Evolutionary conservation across 2,797 vertebrate genomes (phyloP).

Genomic region (Sternotherus odoratus): DNA sequence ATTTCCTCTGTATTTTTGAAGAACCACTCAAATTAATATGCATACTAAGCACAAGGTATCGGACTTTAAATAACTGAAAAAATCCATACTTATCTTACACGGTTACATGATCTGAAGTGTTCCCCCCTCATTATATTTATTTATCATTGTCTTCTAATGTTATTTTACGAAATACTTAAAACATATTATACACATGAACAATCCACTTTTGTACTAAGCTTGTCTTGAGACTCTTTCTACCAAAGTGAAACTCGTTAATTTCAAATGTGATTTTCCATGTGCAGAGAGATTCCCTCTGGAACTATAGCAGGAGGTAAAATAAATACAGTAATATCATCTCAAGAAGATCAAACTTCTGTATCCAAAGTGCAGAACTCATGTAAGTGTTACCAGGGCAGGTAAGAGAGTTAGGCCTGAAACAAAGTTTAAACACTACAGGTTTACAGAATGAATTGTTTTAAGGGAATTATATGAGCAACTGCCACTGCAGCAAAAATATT

Average conservation of each 20-base stretch:
- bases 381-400: not conserved
- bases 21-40: not conserved
- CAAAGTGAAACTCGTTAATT: constrained; percentile 19
- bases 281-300: not conserved
- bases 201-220: not conserved
- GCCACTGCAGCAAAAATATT: not conserved
- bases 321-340: not conserved
- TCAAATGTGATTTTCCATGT: constrained; percentile 35
- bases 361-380: not conserved
- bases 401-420: not conserved
- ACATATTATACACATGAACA: not conserved
- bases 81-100: not conserved
- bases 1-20: not conserved
- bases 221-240: not conserved
- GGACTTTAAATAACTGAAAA: not conserved
- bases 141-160: not conserved
- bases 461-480: not conserved
- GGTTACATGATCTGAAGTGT: not conserved
- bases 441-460: not conserved
- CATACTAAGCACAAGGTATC: not conserved
- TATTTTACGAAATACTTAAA: not conserved
- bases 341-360: not conserved
- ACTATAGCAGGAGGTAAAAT: not conserved
- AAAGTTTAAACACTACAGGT: rapidly evolving
- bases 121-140: not conserved